phyloP scores from a whole-genome alignment of 2,888 invertebrate genomes.

The Xylocampa areola region DNA sequence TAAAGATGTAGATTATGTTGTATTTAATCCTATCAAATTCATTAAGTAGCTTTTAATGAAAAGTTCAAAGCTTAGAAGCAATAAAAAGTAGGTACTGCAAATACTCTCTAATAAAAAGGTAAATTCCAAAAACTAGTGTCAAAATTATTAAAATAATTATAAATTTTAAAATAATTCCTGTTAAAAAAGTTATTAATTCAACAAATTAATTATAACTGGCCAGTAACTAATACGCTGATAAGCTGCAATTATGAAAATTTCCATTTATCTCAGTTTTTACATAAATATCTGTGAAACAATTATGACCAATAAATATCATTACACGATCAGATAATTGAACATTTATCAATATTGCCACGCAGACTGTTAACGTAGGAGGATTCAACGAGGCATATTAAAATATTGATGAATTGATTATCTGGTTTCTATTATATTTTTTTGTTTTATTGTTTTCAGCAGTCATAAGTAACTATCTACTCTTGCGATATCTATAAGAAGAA shows the following conservation, averaged over 20 bases:
- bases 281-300: constrained; percentile 33
- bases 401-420: constrained; percentile 25
- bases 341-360: constrained; percentile 43
- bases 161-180: neutral
- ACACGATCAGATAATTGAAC: constrained; percentile 49
- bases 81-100: too few relatives aligned
- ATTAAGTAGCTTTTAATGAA: too few relatives aligned
- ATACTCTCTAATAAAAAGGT: too few relatives aligned
- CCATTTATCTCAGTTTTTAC: constrained; percentile 22
- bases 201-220: constrained; percentile 28
- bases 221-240: constrained; percentile 39
- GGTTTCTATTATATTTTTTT: too few relatives aligned
- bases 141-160: too few relatives aligned
- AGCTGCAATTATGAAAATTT: constrained; percentile 38
- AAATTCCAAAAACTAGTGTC: too few relatives aligned
- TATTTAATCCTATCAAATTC: too few relatives aligned
- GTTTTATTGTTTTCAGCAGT: too few relatives aligned
- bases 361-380: constrained; percentile 40
- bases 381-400: constrained; percentile 36
- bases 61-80: too few relatives aligned
- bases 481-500: too few relatives aligned
- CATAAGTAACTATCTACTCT: too few relatives aligned
- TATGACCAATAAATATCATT: constrained; percentile 40
- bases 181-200: constrained; percentile 14
- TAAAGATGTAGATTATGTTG: too few relatives aligned